phyloP scores from a whole-genome alignment of 1,140 invertebrate species.

The Nasonia longicornis region DNA sequence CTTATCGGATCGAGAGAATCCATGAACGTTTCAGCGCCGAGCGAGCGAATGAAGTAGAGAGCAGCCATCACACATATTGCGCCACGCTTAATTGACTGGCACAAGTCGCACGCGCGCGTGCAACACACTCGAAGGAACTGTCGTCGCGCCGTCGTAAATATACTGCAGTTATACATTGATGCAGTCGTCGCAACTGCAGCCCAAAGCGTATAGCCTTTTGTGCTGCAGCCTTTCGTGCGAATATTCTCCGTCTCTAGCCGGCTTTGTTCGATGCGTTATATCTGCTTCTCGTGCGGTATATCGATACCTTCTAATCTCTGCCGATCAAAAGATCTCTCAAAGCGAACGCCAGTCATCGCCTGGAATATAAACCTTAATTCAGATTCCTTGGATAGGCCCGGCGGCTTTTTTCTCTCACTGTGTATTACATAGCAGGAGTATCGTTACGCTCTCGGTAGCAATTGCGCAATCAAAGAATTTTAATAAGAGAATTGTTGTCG shows the following conservation, averaged over 20 bases:
- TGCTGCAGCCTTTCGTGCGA: slow-evolving; percentile 17
- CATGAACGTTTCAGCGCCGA: background rate
- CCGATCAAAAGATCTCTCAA: slow-evolving; percentile 29
- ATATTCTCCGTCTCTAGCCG: background rate
- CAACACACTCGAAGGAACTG: background rate
- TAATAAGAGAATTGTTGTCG: slow-evolving; percentile 24
- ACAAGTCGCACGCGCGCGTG: background rate
- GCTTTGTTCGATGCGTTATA: slow-evolving; percentile 29
- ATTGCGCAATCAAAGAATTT: slow-evolving; percentile 31
- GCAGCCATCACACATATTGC: slow-evolving; percentile 16
- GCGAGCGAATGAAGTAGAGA: background rate
- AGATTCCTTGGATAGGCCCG: background rate
- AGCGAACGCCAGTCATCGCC: slow-evolving; percentile 32
- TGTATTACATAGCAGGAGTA: background rate
- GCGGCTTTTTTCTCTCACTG: background rate
- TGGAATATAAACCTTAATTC: slow-evolving; percentile 17
- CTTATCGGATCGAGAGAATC: background rate
- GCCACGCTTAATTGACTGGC: slow-evolving; percentile 31
- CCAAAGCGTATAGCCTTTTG: slow-evolving; percentile 16
- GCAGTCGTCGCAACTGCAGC: background rate
- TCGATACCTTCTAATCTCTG: slow-evolving; percentile 42
- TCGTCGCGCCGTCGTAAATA: background rate
- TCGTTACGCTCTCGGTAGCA: slow-evolving; percentile 4
- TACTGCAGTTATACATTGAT: too few relatives aligned
- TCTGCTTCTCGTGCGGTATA: background rate